These are phyloP conservation scores for Chiloscyllium punctatum DNA, from an alignment of 2,797 vertebrate species.

Conservation along the genomic window DNA sequence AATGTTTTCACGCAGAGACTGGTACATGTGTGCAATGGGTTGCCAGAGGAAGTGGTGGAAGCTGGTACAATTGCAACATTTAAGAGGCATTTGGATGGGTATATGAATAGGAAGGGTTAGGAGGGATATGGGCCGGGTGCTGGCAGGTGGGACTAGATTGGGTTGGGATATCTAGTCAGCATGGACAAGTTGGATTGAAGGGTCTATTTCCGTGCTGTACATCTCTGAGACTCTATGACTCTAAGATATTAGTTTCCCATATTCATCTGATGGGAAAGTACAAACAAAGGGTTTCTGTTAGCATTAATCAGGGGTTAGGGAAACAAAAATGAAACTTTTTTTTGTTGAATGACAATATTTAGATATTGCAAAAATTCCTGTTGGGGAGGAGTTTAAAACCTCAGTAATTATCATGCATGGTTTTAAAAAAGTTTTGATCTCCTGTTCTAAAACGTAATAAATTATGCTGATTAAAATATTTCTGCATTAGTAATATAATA, in stretches of 20 bases:
- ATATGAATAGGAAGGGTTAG: too few species aligned
- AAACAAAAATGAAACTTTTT: neutral
- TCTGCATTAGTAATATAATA: neutral
- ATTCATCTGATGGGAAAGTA: neutral
- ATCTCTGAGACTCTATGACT: neutral
- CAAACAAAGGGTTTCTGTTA: neutral
- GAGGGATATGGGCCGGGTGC: too few species aligned
- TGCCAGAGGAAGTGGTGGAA: too few species aligned
- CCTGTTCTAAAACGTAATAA: neutral
- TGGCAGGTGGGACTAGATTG: too few species aligned
- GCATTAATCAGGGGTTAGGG: neutral
- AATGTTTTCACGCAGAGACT: too few species aligned
- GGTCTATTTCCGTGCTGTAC: too few species aligned
- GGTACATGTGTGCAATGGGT: too few species aligned
- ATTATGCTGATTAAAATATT: neutral
- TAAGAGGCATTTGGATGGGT: too few species aligned
- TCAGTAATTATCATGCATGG: neutral
- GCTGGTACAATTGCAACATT: too few species aligned
- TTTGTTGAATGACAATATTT: neutral
- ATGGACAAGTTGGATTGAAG: too few species aligned
- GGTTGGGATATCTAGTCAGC: too few species aligned
- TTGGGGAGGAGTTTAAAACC: neutral
- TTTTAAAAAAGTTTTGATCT: neutral
- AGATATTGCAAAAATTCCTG: neutral
- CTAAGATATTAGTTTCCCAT: neutral